Conservation (phyloP, 2,888 invertebrate species). For the Microplitis manilae region DNA sequence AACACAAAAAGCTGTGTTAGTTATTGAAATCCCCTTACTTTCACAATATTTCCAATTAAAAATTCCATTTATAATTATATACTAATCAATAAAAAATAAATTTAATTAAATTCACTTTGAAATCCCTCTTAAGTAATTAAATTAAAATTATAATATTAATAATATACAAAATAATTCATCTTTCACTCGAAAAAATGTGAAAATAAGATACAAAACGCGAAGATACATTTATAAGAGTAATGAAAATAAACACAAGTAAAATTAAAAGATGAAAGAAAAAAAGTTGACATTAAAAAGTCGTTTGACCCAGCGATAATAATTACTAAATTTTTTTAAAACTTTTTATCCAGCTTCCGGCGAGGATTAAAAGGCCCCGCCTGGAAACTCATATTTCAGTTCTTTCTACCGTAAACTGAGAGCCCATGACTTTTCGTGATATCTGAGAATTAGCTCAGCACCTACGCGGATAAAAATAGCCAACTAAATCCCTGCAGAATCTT, state of each 20-base stretch:
- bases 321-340: background rate
- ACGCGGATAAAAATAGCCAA: background rate
- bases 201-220: background rate
- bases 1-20: background rate
- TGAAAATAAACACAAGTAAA: background rate
- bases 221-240: background rate
- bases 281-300: conserved; percentile 15
- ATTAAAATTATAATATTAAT: background rate
- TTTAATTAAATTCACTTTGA: background rate
- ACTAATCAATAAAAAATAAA: too few relatives aligned
- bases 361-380: conserved; percentile 14
- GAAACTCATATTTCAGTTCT: conserved; percentile 9
- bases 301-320: background rate
- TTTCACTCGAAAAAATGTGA: too few relatives aligned
- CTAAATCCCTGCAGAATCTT: background rate
- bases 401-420: background rate
- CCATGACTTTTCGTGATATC: conserved; percentile 11
- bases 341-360: background rate
- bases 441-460: background rate
- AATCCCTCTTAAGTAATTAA: background rate
- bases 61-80: too few relatives aligned
- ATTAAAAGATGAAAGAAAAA: background rate
- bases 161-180: background rate
- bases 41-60: too few relatives aligned
- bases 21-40: background rate